A percentile compares a stretch with the other conserved stretches of the same genome.
Conservation (phyloP, 2,797 vertebrate species). For the Tolypeutes matacus region DNA sequence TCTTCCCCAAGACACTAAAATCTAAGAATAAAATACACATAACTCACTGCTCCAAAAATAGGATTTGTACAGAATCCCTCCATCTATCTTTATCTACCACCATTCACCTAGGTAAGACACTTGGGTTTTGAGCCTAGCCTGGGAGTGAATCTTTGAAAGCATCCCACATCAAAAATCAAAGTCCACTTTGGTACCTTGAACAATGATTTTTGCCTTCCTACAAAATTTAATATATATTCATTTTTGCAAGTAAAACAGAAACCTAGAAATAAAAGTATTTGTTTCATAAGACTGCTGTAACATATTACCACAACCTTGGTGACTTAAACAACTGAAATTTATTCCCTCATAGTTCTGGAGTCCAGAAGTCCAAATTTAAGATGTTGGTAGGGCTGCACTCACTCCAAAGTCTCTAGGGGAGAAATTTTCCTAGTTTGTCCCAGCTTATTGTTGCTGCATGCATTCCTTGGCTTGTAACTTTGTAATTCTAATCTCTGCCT, state of each 20-base stretch:
- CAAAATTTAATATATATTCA: background rate
- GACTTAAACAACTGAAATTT: background rate
- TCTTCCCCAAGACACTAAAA: background rate
- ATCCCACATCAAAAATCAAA: background rate
- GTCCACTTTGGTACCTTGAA: background rate
- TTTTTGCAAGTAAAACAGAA: background rate
- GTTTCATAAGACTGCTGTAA: background rate
- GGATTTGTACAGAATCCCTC: background rate
- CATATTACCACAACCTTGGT: too few species aligned
- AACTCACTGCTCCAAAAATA: background rate
- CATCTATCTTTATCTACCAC: background rate
- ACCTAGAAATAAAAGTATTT: background rate
- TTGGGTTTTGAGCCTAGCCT: background rate
- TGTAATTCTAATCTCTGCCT: background rate
- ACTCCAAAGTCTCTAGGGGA: background rate
- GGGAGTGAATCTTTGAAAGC: background rate
- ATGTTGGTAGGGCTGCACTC: background rate
- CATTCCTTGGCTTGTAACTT: background rate
- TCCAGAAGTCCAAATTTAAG: background rate
- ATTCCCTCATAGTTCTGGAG: background rate
- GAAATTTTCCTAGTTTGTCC: background rate
- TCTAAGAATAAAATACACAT: background rate
- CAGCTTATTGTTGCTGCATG: background rate
- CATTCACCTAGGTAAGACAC: background rate
- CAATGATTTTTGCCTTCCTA: background rate